phyloP scores from a whole-genome alignment of 2,888 invertebrate species.

The Melanostoma scalare region DNA sequence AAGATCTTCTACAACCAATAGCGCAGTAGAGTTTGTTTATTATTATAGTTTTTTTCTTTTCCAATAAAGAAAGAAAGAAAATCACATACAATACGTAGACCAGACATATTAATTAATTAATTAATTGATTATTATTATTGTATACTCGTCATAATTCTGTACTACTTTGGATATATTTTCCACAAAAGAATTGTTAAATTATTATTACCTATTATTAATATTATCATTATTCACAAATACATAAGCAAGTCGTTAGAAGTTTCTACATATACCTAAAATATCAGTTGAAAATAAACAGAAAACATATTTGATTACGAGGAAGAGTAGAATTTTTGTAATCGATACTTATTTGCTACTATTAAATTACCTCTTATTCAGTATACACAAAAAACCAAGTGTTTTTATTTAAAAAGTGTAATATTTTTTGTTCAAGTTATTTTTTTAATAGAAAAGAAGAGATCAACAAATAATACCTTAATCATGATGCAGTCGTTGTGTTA shows the following conservation, averaged over 20 bases:
- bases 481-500: too few relatives aligned
- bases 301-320: slow-evolving; percentile 3
- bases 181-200: slow-evolving; percentile 58
- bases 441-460: background rate
- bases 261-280: slow-evolving; percentile 29
- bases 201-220: slow-evolving; percentile 51
- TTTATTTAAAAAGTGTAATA: background rate
- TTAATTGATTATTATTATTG: slow-evolving; percentile 35
- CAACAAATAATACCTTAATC: background rate
- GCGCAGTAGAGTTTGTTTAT: slow-evolving; percentile 38
- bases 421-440: background rate
- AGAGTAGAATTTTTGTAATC: slow-evolving; percentile 52
- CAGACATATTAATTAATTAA: slow-evolving; percentile 11
- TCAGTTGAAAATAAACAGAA: slow-evolving; percentile 35
- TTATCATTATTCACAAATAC: slow-evolving; percentile 48
- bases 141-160: slow-evolving; percentile 57
- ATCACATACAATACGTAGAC: slow-evolving; percentile 47
- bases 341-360: slow-evolving; percentile 64
- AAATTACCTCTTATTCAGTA: slow-evolving; percentile 66
- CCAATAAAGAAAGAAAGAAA: slow-evolving; percentile 35
- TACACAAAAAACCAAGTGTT: slow-evolving; percentile 32
- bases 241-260: slow-evolving; percentile 18
- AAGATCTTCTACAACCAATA: slow-evolving; percentile 77
- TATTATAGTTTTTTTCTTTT: slow-evolving; percentile 36
- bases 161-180: slow-evolving; percentile 61